Evolutionary conservation across 2,888 invertebrate species (phyloP).

Genomic region (Diloba caeruleocephala): DNA sequence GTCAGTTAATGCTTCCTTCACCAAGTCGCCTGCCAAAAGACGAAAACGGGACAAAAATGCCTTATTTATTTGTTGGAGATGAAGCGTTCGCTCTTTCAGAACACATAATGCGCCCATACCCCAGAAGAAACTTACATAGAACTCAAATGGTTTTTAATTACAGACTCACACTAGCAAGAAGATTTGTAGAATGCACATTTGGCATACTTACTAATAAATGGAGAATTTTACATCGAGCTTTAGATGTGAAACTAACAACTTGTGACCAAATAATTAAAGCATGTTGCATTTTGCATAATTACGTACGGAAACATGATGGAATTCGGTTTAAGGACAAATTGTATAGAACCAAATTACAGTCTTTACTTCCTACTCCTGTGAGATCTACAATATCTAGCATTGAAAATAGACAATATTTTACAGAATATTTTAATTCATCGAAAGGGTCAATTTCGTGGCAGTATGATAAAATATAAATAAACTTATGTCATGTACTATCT

Average conservation of each 20-base stretch:
- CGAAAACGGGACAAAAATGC: constrained; percentile 5
- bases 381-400: constrained; percentile 14
- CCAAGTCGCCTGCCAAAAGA: constrained; percentile 4
- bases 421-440: constrained; percentile 16
- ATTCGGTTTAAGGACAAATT: not conserved
- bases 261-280: constrained; percentile 13
- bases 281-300: constrained; percentile 2
- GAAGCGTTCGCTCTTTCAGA: constrained; percentile 35
- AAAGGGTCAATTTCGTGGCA: constrained; percentile 12
- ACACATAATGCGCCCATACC: constrained; percentile 27
- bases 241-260: constrained; percentile 17
- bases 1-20: constrained; percentile 3
- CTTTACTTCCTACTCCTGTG: constrained; percentile 6
- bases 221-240: constrained; percentile 15
- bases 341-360: not conserved
- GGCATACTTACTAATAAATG: constrained; percentile 16
- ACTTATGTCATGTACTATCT: no score
- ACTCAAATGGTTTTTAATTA: constrained; percentile 31
- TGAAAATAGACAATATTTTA: constrained; percentile 21
- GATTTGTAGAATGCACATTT: constrained; percentile 15
- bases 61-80: constrained; percentile 36
- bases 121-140: constrained; percentile 6
- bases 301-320: constrained; percentile 5
- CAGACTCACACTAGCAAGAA: constrained; percentile 13
- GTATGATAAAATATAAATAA: constrained; percentile 16